Percentiles rank a stretch among this genome's conserved stretches.
Conservation (phyloP, 2,888 invertebrate genomes). For the Drosophila merina region DNA sequence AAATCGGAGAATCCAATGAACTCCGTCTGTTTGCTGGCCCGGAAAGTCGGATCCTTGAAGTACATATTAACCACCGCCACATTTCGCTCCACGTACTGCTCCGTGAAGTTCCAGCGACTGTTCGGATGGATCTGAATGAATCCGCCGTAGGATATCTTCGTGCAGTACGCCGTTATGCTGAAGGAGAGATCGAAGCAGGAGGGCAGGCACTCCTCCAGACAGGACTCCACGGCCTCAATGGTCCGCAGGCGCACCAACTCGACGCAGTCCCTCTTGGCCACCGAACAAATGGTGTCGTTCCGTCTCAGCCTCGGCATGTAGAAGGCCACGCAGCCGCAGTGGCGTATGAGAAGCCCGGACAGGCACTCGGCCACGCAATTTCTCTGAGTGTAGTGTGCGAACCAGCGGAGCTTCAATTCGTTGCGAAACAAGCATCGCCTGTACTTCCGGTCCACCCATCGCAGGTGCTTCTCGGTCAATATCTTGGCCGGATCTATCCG, state of each 20-base stretch:
- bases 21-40: conserved; percentile 89
- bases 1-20: conserved; percentile 92
- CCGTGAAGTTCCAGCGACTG: conserved; percentile 52
- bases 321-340: conserved; percentile 79
- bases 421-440: conserved; percentile 89
- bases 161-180: conserved; percentile 86
- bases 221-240: conserved; percentile 57
- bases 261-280: conserved; percentile 87
- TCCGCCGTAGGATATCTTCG: conserved; percentile 84
- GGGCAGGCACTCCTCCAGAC: conserved; percentile 87
- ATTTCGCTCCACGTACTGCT: conserved; percentile 84
- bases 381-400: conserved; percentile 89
- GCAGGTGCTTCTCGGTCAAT: conserved; percentile 66
- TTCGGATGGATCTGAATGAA: conserved; percentile 57
- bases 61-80: conserved; percentile 90
- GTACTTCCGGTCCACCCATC: conserved; percentile 61
- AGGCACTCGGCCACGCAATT: conserved; percentile 92
- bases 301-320: conserved; percentile 86
- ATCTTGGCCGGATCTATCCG: conserved; percentile 77
- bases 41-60: conserved; percentile 89
- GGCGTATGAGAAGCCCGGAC: conserved; percentile 86
- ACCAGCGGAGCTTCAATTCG: conserved; percentile 88
- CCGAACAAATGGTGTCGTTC: conserved; percentile 88
- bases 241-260: conserved; percentile 63
- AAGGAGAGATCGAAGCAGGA: conserved; percentile 90